These are phyloP conservation scores for Diarsia rubi DNA, from an alignment of 2,888 invertebrate genomes.

Conservation along the genomic window DNA sequence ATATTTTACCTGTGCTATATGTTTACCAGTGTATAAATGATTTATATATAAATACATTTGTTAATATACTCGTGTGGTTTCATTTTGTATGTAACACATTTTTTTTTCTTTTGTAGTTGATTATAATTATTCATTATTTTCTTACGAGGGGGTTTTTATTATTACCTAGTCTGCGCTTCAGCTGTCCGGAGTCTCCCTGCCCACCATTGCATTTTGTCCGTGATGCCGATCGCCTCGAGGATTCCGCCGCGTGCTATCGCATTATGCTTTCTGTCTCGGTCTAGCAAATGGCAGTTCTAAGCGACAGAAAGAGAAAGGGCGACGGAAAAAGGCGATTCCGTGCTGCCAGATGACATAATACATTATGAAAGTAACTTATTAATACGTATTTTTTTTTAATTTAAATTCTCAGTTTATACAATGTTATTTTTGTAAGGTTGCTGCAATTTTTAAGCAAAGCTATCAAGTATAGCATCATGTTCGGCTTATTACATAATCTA, in stretches of 20 bases:
- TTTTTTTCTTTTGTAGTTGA: not conserved
- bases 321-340: no score
- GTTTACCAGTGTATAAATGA: not conserved
- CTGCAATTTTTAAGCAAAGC: slow-evolving; percentile 32
- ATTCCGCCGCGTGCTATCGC: no score
- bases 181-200: no score
- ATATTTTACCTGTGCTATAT: slow-evolving; percentile 2
- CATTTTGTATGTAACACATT: slow-evolving; percentile 8
- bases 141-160: not conserved
- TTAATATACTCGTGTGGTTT: slow-evolving; percentile 12
- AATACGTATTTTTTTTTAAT: no score
- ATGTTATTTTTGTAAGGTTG: slow-evolving; percentile 33
- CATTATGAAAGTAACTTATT: no score
- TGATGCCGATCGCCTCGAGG: no score
- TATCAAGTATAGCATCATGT: not conserved
- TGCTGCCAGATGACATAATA: no score
- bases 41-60: slow-evolving; percentile 31
- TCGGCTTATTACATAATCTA: not conserved
- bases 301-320: no score
- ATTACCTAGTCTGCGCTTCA: no score
- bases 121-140: not conserved
- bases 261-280: no score
- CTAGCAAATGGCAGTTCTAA: no score
- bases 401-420: slow-evolving; percentile 37
- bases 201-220: no score